phyloP scores from a whole-genome alignment of 1,140 invertebrate genomes.

The Cydia splendana region DNA sequence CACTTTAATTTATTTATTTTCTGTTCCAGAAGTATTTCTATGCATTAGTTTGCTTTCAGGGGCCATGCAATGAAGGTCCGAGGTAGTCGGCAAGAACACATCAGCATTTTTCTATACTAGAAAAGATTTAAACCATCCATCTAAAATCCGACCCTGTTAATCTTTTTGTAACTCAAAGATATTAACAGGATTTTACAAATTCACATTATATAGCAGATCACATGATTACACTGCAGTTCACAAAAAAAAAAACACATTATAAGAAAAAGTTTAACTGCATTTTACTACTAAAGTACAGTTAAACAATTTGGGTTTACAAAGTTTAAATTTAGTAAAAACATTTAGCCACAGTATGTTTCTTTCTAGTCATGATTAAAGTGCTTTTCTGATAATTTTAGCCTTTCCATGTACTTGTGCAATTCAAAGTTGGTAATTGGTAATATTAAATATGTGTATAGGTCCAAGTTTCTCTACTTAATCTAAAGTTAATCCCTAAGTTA shows the following conservation, averaged over 20 bases:
- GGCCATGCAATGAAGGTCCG: constrained; percentile 42
- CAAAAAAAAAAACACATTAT: background rate
- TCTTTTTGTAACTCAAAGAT: too few species aligned
- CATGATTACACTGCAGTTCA: too few species aligned
- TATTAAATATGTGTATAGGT: too few species aligned
- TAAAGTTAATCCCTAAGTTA: background rate
- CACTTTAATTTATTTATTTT: constrained; percentile 35
- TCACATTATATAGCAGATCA: too few species aligned
- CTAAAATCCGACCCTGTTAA: background rate
- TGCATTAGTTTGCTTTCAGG: constrained; percentile 57
- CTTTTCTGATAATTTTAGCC: background rate
- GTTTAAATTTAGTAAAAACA: background rate
- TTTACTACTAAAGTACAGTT: background rate
- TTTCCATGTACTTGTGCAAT: background rate
- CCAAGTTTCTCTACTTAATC: background rate
- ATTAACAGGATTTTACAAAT: too few species aligned
- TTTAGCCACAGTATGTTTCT: background rate
- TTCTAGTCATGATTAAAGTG: background rate
- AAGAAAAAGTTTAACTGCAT: background rate
- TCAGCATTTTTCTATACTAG: background rate
- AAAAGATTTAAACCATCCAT: background rate
- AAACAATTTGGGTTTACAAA: background rate
- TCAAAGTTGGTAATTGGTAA: too few species aligned
- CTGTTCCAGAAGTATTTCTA: constrained; percentile 42
- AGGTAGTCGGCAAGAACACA: constrained; percentile 47